Percentiles rank a stretch among this genome's conserved stretches.
phyloP scores from a whole-genome alignment of 2,797 vertebrate species.

The Carcharodon carcharias region DNA sequence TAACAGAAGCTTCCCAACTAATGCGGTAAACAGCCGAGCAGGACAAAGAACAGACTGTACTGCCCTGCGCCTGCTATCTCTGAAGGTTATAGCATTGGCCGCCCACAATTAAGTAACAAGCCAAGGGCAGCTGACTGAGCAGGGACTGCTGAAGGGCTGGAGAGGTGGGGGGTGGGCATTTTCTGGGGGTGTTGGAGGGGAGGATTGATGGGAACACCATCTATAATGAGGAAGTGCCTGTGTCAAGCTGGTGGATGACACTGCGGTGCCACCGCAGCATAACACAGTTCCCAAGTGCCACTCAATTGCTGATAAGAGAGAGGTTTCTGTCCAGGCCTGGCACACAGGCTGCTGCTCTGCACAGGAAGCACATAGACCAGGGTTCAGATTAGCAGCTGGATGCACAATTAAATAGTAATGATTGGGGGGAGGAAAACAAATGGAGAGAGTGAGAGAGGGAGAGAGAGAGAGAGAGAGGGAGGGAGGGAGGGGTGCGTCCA shows the following conservation, averaged over 20 bases:
- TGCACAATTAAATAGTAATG: background rate
- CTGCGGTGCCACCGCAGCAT: background rate
- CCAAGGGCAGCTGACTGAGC: background rate
- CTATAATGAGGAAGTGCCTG: background rate
- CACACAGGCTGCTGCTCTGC: background rate
- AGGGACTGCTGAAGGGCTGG: background rate
- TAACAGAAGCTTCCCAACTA: background rate
- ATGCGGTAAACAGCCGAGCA: background rate
- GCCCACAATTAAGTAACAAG: background rate
- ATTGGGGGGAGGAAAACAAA: background rate
- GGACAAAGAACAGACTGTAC: background rate
- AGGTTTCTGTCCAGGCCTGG: background rate
- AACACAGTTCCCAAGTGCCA: background rate
- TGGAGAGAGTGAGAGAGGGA: background rate
- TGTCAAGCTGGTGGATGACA: background rate
- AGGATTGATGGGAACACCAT: background rate
- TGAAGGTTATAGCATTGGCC: background rate
- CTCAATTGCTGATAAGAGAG: background rate
- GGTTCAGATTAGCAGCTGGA: too few species aligned
- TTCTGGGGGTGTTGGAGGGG: too few species aligned
- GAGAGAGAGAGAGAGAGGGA: background rate
- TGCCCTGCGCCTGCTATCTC: background rate
- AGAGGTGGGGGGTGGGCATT: too few species aligned
- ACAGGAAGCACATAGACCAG: background rate
- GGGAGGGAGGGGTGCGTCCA: background rate